phyloP scores from a whole-genome alignment of 1,140 invertebrate genomes.

The Battus philenor region DNA sequence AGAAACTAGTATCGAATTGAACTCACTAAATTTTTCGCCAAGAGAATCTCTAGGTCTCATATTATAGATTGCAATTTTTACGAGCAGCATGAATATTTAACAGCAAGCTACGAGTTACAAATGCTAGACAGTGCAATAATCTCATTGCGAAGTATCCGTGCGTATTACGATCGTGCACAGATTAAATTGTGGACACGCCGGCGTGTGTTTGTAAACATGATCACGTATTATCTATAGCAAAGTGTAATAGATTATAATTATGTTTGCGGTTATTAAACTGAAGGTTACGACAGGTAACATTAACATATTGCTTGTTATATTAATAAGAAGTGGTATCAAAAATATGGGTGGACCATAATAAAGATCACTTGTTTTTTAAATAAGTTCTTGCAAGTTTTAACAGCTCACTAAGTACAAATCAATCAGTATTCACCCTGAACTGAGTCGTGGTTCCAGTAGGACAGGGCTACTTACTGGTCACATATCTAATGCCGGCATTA shows the following conservation, averaged over 20 bases:
- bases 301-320: too few species aligned
- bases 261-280: background rate
- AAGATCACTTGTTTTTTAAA: too few species aligned
- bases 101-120: background rate
- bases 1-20: too few species aligned
- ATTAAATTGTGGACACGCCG: background rate
- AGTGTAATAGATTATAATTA: constrained; percentile 3
- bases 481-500: too few species aligned
- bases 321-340: too few species aligned
- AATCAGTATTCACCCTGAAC: too few species aligned
- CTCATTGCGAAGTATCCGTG: background rate
- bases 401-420: too few species aligned
- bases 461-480: too few species aligned
- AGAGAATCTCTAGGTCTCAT: background rate
- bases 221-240: background rate
- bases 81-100: background rate
- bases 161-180: background rate
- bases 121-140: background rate
- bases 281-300: background rate
- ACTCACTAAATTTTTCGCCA: background rate
- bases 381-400: too few species aligned
- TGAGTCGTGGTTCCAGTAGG: too few species aligned
- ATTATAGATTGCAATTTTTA: background rate
- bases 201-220: background rate
- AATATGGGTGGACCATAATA: too few species aligned